These are phyloP conservation scores for Corvus hawaiiensis DNA, from an alignment of 2,113 vertebrate species.

Conservation along the genomic window DNA sequence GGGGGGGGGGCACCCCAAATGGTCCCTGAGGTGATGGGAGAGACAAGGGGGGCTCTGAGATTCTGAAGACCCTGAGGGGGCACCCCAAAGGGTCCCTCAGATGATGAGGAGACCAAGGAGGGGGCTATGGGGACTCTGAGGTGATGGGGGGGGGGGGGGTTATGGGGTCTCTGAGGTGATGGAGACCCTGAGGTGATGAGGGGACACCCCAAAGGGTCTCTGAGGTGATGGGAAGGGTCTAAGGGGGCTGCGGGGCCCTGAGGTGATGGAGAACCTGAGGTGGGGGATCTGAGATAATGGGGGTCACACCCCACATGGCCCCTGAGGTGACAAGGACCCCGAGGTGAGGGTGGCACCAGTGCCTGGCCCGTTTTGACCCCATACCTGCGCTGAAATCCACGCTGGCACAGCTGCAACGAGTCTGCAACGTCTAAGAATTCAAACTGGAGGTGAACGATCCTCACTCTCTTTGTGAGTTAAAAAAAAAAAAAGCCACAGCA, in stretches of 20 bases:
- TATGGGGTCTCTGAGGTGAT: neutral
- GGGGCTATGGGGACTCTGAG: neutral
- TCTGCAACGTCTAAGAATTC: neutral
- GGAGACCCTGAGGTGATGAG: neutral
- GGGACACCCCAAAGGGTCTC: neutral
- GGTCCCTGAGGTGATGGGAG: neutral
- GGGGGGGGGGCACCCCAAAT: neutral
- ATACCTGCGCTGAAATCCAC: neutral
- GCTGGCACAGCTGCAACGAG: neutral
- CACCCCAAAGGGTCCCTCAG: neutral
- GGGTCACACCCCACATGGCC: neutral
- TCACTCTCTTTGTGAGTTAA: neutral
- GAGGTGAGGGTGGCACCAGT: neutral
- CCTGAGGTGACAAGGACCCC: neutral
- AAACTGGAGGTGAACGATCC: neutral
- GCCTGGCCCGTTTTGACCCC: neutral
- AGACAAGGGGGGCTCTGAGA: too few relatives aligned
- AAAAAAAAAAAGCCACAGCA: neutral
- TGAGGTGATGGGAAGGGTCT: neutral
- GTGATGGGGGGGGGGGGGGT: neutral
- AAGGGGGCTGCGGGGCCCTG: neutral
- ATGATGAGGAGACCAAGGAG: neutral
- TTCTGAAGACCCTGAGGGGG: neutral
- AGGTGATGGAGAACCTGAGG: neutral
- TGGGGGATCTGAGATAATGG: neutral